These are phyloP conservation scores for Xiphydria camelus DNA, from an alignment of 2,888 invertebrate genomes.

Conservation along the genomic window DNA sequence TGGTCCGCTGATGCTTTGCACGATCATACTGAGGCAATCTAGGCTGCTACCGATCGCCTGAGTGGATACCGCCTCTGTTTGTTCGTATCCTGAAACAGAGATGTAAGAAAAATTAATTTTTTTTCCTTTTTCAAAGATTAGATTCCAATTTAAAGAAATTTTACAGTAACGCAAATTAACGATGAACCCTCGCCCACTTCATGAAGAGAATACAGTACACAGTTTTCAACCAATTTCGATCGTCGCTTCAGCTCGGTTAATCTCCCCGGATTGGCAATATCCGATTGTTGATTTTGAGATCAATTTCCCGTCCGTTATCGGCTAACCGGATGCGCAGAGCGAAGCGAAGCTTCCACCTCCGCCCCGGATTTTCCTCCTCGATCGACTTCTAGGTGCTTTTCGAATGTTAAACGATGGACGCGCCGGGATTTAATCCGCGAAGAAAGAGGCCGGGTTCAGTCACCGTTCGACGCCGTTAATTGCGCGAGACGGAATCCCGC, in stretches of 20 bases:
- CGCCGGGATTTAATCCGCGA: too few species aligned
- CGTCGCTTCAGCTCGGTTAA: background rate
- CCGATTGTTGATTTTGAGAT: constrained; percentile 1
- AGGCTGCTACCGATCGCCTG: constrained; percentile 64
- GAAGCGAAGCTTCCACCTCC: constrained; percentile 1
- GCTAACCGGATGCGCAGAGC: too few species aligned
- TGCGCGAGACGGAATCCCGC: background rate
- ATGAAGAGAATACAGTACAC: too few species aligned
- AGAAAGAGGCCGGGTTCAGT: too few species aligned
- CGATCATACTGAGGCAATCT: constrained; percentile 71
- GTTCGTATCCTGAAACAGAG: constrained; percentile 45
- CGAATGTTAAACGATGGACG: too few species aligned
- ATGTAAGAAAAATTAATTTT: constrained; percentile 7
- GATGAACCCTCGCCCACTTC: too few species aligned
- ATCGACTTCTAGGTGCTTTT: too few species aligned
- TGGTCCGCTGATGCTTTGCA: constrained; percentile 68
- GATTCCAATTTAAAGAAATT: too few species aligned
- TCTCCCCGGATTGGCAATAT: background rate
- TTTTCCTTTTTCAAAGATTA: too few species aligned
- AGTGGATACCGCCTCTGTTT: constrained; percentile 33
- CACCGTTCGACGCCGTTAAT: background rate
- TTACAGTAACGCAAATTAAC: too few species aligned
- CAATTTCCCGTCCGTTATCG: background rate
- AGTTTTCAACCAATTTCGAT: too few species aligned
- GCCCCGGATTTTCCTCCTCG: constrained; percentile 1